These are phyloP conservation scores for Phrynocephalus guinanensis DNA, from an alignment of 2,797 vertebrate genomes.

Conservation along the genomic window DNA sequence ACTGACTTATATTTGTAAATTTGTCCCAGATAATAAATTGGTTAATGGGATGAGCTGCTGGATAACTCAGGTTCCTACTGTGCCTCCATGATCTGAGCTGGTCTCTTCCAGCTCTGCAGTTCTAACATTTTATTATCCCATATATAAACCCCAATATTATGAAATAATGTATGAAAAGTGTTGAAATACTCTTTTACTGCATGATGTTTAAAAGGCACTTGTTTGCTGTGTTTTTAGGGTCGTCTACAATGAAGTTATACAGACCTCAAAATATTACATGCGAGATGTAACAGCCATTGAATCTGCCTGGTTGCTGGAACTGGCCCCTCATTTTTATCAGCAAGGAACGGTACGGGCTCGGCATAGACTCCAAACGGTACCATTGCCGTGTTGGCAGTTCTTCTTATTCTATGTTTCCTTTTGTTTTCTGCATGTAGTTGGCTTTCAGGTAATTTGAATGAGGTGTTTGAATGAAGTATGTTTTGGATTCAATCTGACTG, in stretches of 20 bases:
- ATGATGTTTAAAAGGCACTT: slow-evolving; percentile 1
- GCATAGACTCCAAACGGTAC: slow-evolving; percentile 63
- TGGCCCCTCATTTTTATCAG: slow-evolving; percentile 98
- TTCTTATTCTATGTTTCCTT: slow-evolving; percentile 46
- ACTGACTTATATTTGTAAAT: no score
- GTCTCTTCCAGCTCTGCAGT: no score
- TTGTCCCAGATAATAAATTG: no score
- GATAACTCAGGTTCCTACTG: no score
- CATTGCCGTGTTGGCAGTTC: slow-evolving; percentile 62
- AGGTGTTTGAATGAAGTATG: background rate
- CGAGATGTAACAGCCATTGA: slow-evolving; percentile 96
- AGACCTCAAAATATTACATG: slow-evolving; percentile 97
- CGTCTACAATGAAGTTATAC: slow-evolving; percentile 96
- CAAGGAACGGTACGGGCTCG: slow-evolving; percentile 90
- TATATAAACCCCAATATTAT: background rate
- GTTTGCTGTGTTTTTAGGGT: slow-evolving; percentile 82
- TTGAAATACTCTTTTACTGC: background rate
- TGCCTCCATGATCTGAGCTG: no score
- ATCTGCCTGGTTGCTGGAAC: slow-evolving; percentile 93
- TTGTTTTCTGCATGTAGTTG: background rate
- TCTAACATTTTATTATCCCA: background rate
- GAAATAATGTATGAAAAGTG: background rate
- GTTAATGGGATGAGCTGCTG: no score
- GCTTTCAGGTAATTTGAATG: background rate
- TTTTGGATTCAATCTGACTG: no score